Evolutionary conservation across 1,140 invertebrate species (phyloP).

Genomic region (Penaeus chinensis): DNA sequence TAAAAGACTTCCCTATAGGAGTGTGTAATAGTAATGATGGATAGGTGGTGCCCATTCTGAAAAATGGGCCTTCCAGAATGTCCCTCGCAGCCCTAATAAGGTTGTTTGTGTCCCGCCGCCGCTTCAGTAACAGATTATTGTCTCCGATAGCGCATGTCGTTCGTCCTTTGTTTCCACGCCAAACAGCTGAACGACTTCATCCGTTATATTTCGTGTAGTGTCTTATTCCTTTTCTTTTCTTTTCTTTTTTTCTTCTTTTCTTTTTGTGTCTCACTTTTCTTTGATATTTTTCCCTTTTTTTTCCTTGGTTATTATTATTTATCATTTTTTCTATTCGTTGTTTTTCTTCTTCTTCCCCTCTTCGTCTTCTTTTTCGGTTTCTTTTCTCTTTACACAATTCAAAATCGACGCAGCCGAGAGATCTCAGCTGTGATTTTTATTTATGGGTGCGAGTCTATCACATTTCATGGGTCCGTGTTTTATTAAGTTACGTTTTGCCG

Average conservation of each 20-base stretch:
- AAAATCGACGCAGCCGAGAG: too few species aligned
- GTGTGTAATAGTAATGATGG: conserved; percentile 54
- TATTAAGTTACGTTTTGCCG: too few species aligned
- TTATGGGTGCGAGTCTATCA: too few species aligned
- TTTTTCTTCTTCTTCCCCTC: not conserved
- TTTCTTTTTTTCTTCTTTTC: conserved; percentile 2
- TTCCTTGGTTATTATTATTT: not conserved
- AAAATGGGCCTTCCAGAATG: too few species aligned
- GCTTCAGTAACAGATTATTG: conserved; percentile 2
- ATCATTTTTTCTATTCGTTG: not conserved
- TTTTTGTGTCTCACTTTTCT: not conserved
- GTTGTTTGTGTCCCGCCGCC: conserved; percentile 17
- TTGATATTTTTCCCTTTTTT: not conserved
- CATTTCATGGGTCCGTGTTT: too few species aligned
- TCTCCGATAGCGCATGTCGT: not conserved
- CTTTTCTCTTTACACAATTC: too few species aligned
- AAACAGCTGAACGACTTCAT: conserved; percentile 35
- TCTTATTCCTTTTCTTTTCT: not conserved
- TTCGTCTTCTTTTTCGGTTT: too few species aligned
- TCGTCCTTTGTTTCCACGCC: not conserved
- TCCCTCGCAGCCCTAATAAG: not conserved
- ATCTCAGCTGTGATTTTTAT: too few species aligned
- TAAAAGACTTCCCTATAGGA: conserved; percentile 48
- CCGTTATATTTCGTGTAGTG: not conserved
- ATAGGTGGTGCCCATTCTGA: not conserved